Conservation (phyloP, 2,888 invertebrate genomes). For the Doris montereyensis region DNA sequence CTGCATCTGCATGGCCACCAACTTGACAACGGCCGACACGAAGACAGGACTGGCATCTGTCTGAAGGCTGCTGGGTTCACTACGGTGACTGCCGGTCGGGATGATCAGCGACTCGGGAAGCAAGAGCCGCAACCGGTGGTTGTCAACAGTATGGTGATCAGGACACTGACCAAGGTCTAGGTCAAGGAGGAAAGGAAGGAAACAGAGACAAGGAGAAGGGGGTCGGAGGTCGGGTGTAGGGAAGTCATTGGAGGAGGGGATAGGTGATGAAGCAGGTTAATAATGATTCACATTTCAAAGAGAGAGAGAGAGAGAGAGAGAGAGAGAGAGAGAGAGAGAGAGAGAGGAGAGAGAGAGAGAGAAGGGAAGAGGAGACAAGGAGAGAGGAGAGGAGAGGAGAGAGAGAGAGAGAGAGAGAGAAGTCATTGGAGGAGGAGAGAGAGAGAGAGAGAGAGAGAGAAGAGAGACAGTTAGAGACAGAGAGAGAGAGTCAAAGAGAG, state of each 20-base stretch:
- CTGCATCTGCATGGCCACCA: conserved; percentile 96
- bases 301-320: no score
- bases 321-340: no score
- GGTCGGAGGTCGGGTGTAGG: neutral
- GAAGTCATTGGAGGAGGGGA: neutral
- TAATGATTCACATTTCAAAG: no score
- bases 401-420: no score
- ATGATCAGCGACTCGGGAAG: conserved; percentile 60
- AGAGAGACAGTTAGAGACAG: no score
- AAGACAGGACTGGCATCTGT: conserved; percentile 88
- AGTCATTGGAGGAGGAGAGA: neutral
- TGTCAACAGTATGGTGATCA: conserved; percentile 79
- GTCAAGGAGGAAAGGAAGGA: conserved; percentile 24
- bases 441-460: no score
- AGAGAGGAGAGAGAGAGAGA: no score
- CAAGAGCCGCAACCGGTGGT: conserved; percentile 76
- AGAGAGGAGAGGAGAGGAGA: no score
- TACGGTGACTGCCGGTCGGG: conserved; percentile 61
- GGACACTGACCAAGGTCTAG: conserved; percentile 76
- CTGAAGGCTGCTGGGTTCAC: conserved; percentile 56
- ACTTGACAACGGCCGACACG: conserved; percentile 94
- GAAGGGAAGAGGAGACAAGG: no score
- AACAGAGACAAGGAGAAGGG: neutral
- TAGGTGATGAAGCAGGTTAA: no score
- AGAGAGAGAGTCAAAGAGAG: no score